Conservation (phyloP, 2,888 invertebrate species). For the Timandra comae region DNA sequence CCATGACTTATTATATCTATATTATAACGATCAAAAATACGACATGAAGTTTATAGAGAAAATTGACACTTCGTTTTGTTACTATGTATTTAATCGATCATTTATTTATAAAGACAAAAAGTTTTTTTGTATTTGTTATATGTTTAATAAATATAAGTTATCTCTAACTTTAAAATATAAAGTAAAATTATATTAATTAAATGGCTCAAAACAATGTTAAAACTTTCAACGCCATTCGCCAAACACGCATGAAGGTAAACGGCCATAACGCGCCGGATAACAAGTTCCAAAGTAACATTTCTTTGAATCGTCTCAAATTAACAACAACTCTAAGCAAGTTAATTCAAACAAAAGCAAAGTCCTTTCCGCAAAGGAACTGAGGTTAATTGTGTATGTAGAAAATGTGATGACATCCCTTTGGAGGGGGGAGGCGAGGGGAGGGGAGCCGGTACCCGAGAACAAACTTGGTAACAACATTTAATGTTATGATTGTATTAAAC, state of each 20-base stretch:
- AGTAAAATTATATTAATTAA: too few species aligned
- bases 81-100: too few species aligned
- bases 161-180: too few species aligned
- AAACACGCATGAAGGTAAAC: background rate
- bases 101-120: too few species aligned
- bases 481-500: slow-evolving; percentile 61
- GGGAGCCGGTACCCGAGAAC: slow-evolving; percentile 12
- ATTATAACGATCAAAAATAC: too few species aligned
- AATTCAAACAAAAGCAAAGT: slow-evolving; percentile 17
- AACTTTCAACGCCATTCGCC: too few species aligned
- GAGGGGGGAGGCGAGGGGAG: background rate
- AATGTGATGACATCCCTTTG: slow-evolving; percentile 12
- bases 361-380: slow-evolving; percentile 9
- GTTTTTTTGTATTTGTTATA: too few species aligned
- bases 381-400: slow-evolving; percentile 19
- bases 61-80: too few species aligned
- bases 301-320: slow-evolving; percentile 6
- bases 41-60: too few species aligned
- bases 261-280: slow-evolving; percentile 2
- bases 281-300: slow-evolving; percentile 9
- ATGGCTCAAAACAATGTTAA: too few species aligned
- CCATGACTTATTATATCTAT: too few species aligned
- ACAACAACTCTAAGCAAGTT: slow-evolving; percentile 11
- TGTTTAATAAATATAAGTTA: too few species aligned
- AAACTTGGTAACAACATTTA: slow-evolving; percentile 49